These are phyloP conservation scores for Pristiophorus japonicus DNA, from an alignment of 2,113 vertebrate species.

Conservation along the genomic window DNA sequence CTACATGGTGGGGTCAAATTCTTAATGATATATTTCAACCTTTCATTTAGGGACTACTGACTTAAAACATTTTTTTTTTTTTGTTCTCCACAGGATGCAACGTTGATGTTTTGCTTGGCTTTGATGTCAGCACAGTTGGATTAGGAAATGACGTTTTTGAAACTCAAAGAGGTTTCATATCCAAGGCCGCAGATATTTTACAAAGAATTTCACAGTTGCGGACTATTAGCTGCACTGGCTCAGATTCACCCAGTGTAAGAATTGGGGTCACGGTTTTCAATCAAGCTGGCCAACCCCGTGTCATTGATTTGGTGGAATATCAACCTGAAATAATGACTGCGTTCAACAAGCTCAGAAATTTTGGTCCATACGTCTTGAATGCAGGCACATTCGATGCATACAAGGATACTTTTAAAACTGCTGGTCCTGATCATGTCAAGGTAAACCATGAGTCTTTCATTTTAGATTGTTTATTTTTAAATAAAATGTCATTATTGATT, in stretches of 20 bases:
- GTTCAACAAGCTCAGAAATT: conserved; percentile 61
- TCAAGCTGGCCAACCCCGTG: conserved; percentile 59
- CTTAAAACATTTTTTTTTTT: neutral
- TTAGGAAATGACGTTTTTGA: conserved; percentile 67
- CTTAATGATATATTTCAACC: neutral
- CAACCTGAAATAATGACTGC: conserved; percentile 60
- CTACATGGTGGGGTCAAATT: neutral
- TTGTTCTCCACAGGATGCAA: conserved; percentile 64
- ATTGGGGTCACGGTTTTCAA: conserved; percentile 68
- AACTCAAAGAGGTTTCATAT: conserved; percentile 69
- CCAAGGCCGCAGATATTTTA: conserved; percentile 65
- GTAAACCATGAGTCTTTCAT: conserved; percentile 49
- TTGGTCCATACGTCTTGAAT: conserved; percentile 72
- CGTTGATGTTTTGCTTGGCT: conserved; percentile 84
- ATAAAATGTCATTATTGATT: neutral
- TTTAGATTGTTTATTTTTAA: neutral
- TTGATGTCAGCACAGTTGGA: conserved; percentile 64
- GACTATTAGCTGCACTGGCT: conserved; percentile 71
- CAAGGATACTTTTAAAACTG: conserved; percentile 59
- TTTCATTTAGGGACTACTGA: neutral
- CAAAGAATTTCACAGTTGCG: conserved; percentile 75
- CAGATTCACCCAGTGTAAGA: conserved; percentile 61
- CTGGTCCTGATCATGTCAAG: conserved; percentile 62
- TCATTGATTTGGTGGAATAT: conserved; percentile 71
- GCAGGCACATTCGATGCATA: conserved; percentile 70